Evolutionary conservation across 2,888 invertebrate genomes (phyloP), one percentile per base, ranked within the genome.

Genomic region (Drepana falcataria): DNA sequence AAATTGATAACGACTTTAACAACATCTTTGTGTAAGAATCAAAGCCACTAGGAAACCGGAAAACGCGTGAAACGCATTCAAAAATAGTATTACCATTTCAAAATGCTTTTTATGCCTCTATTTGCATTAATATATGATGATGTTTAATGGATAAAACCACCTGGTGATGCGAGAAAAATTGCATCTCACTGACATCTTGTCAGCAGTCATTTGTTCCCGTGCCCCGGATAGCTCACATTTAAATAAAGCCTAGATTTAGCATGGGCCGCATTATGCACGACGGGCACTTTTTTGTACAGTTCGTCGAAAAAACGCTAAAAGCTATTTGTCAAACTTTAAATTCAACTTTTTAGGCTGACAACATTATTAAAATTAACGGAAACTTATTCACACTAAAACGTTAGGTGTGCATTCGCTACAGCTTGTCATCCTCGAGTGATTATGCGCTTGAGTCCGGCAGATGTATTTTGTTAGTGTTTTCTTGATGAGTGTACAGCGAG

Each of bases 71-170:
- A 34, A 33, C 40, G 41, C 40, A 53, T 59, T 60, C 57, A 48
- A 56, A 58, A 59, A 53, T 21, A 1, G 35, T 53, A 63, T 64
- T 59, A 59, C 51, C 59, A 64, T 64, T 59, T 60, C 54, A 61
- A 66, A 68, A 63, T 55, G 53, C 48, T 53, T 56, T 54, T 53
- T 56, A 35, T 55, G 61, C 61, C 64, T 55, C 54, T 75, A 73
- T 75, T 74, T 69, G 68, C 65, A 61, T 71, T 69, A 66, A 77
- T 79, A 65, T 71, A 65, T 64, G 68, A 82, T 76, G 58, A 89
- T 90, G 88, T 83, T 66, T 90, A 77, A 89, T 89, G 84, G 69
- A 90, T 88, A 75, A 69, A 75, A 82, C 79, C 90, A 90, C 85
- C 90, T 90, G 89, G 90, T 80, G 76, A 64, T 65, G 69, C 66